Evolutionary conservation across 2,888 invertebrate species (phyloP), one percentile per base, ranked within the genome.

Genomic region (Callyntrura guangdongensis): DNA sequence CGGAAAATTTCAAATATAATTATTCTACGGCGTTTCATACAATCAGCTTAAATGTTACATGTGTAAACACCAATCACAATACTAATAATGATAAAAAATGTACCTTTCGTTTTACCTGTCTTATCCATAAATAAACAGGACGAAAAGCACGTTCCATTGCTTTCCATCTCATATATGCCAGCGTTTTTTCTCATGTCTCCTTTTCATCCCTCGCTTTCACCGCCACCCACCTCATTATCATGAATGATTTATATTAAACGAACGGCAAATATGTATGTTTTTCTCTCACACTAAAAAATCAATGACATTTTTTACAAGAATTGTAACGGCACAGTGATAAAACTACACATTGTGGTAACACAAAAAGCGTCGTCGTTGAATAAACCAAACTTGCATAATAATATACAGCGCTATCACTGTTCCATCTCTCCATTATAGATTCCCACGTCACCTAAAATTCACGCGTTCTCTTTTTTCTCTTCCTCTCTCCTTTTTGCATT

Each of bases 401-500:
- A n/a, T 56, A 56, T 56, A 56, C n/a, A 47, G 5, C 11, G 11
- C 47, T 47, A 47, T 11, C 11, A 47, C 47, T 47, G 11, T 11
- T 47, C 5, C 47, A 8, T 8, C 5, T 5, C 47, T 47, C 11
- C 11, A 47, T n/a, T 47, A 47, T 47, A 11, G 47, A 47, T 5
- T 47, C 47, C 6, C 47, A 8, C 11, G 11, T 47, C n/a, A n/a
- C 47, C 47, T 47, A 5, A 47, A 47, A 47, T 11, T 8, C 47
- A 47, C 22, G 25, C 61, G 11, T 25, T 2, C 11, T 61, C 61
- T 11, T 22, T 9, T 22, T 14, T 47, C 1, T 47, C 9, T 47
- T n/a, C 47, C 47, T 47, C 47, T n/a, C 14, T 53, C 12, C 11
- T 49, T 74, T 74, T 74, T 14, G 53, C 74, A 81, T 87, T 87